Evolutionary conservation across 2,113 vertebrate genomes (phyloP).

Genomic region (Muntiacus reevesi): DNA sequence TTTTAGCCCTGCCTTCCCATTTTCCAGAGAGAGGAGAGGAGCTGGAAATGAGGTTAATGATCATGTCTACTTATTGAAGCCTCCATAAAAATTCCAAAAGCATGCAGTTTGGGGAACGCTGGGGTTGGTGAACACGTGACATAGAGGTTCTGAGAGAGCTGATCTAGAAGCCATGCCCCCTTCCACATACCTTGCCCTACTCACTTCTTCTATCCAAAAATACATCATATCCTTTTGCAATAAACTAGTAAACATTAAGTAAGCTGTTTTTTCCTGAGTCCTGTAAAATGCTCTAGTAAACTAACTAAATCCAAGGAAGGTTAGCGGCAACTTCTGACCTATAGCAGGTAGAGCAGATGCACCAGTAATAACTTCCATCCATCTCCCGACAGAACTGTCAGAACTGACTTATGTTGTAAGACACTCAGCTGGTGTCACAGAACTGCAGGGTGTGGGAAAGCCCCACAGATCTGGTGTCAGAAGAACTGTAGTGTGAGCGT

Average conservation of each 20-base stretch:
- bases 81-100: not conserved
- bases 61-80: not conserved
- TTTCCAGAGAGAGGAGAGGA: not conserved
- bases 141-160: not conserved
- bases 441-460: not conserved
- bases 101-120: not conserved
- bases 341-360: not conserved
- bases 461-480: not conserved
- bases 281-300: not conserved
- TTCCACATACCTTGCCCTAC: not conserved
- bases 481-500: not conserved
- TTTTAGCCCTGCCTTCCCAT: not conserved
- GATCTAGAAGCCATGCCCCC: not conserved
- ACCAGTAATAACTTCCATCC: not conserved
- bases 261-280: not conserved
- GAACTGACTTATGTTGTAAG: not conserved
- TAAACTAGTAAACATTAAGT: not conserved
- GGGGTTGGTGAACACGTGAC: fast-evolving
- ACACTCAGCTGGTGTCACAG: not conserved
- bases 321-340: not conserved
- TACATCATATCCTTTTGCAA: not conserved
- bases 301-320: not conserved
- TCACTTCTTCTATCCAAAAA: not conserved
- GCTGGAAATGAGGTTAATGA: not conserved
- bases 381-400: not conserved